Evolutionary conservation across 2,113 vertebrate genomes (phyloP), one percentile per base, ranked within the genome.

Genomic region (Syngnathus scovelli): DNA sequence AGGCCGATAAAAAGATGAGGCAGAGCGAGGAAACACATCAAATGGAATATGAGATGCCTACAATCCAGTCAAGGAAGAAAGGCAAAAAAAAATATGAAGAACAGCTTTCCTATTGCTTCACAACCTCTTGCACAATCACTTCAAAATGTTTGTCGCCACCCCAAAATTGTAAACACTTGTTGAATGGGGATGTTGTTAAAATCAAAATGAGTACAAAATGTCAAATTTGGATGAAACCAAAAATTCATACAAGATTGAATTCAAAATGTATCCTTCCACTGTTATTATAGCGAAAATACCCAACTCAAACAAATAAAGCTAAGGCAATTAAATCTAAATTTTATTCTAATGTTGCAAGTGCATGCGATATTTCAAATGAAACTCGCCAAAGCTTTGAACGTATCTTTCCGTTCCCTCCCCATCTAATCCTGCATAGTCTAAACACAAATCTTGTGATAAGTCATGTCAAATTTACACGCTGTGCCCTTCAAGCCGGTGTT

Each of bases 391-490:
- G 2, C 23, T 55, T 71, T 66, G 55, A 43, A 66, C 66, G 44
- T 51, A 62, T 63, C 76, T 64, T 66, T 12, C n/a, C 36, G 13
- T 64, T 68, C 41, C 64, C n/a, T 38, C 19, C 54, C 64, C 70
- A 60, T 46, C n/a, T 76, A 71, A 37, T 66, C 75, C 77, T 75
- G 74, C 72, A 70, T 59, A 64, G 36, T 70, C 41, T 83, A 70
- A 63, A 80, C 67, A 69, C 64, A 77, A 72, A 71, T 58, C 77
- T 72, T 51, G 85, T 75, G 84, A 78, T 89, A 88, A 85, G 78
- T 85, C 81, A 78, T 76, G 60, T 83, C 82, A 80, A 79, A 90
- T 88, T 89, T 80, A 78, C 85, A 84, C 84, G 73, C 75, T 64
- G 69, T 61, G 66, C 37, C 70, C 66, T 68, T 86, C 85, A 88